A percentile compares a stretch with the other conserved stretches of the same genome.
Conservation (phyloP, 2,113 vertebrate genomes). For the Shinisaurus crocodilurus region DNA sequence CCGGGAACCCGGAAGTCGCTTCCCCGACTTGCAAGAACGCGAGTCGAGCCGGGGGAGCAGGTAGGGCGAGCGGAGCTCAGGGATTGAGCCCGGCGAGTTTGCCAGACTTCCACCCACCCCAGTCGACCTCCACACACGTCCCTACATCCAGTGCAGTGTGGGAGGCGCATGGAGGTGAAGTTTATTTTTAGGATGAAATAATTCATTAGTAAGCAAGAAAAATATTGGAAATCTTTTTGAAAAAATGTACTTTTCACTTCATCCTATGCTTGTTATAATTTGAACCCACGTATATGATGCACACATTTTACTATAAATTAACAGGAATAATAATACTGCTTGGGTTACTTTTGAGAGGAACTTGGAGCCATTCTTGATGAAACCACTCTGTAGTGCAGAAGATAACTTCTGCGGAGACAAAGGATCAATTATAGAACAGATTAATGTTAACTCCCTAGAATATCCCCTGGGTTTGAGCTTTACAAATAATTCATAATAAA, state of each 20-base stretch:
- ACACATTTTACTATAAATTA: not conserved
- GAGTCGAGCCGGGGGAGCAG: no score
- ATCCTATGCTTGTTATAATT: not conserved
- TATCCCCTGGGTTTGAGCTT: not conserved
- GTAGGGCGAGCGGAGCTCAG: no score
- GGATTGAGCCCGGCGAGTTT: no score
- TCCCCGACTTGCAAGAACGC: no score
- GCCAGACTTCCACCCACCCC: no score
- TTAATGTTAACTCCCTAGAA: not conserved
- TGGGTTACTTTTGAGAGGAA: not conserved
- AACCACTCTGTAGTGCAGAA: not conserved
- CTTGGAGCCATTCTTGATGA: not conserved
- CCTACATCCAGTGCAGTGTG: no score
- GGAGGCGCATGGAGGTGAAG: no score
- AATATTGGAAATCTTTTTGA: no score
- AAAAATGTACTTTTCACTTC: not conserved
- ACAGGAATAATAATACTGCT: not conserved
- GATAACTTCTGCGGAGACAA: not conserved
- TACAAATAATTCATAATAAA: slow-evolving; percentile 1
- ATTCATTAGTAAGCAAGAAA: not conserved
- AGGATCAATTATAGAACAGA: slow-evolving; percentile 7
- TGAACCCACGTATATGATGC: not conserved
- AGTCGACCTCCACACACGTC: no score
- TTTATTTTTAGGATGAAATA: not conserved
- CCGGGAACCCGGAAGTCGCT: no score